Evolutionary conservation across 2,797 vertebrate genomes (phyloP), one percentile per base, ranked within the genome.

Genomic region (Antennarius maculatus): DNA sequence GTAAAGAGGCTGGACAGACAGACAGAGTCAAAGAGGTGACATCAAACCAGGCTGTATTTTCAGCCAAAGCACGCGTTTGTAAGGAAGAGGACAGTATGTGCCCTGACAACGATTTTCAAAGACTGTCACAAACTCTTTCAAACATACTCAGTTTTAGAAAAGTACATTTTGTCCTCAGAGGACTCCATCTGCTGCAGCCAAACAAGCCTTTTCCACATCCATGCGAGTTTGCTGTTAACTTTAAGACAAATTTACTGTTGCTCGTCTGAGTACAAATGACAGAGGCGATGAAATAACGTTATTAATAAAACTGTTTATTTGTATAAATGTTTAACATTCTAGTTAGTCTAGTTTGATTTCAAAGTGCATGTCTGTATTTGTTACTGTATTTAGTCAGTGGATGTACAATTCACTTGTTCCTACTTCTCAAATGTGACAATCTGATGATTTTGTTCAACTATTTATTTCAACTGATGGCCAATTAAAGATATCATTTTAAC

Each of bases 11-110:
- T 64, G 3, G 1, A 34, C 51, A 48, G 10, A 60, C 2, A 3
- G 53, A 65, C 55, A 59, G 41, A 60, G 56, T 13, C 69, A 43
- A 51, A 69, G n/a, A 43, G 66, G 45, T 2, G 5, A 42, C 1
- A 18, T 62, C n/a, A 66, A 61, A 28, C 51, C 10, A 42, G 53
- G 47, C 47, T 34, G 62, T 28, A 29, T 53, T 61, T 59, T 56
- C 34, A 52, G 47, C 39, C 14, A 8, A 14, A 54, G 54, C 29
- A 34, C 8, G 31, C 7, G 39, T 51, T 57, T 57, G 23, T 14
- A 27, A 17, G 42, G 46, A 50, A 54, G 43, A 66, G 56, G 29
- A 60, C 59, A 63, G 59, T 42, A 8, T 65, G 28, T 10, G 47
- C 5, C 12, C 45, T 6, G 14, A 51, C 66, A 60, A 66, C 47